Base-by-base conservation (phyloP, 2,888 invertebrate species). In the Sphaerophoria rueppellii region DNA sequence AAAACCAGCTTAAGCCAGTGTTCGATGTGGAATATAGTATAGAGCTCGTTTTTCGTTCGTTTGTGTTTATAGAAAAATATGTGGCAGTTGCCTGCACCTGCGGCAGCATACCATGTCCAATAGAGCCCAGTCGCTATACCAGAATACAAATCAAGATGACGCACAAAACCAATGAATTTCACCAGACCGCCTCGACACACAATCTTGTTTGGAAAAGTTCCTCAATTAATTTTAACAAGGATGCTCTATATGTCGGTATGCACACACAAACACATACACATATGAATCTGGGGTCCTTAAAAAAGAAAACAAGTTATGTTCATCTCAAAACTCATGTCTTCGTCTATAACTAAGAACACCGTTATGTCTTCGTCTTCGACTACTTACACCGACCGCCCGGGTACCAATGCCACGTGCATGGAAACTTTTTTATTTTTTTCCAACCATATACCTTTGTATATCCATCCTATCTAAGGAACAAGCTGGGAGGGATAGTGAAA, bases 171-270 rank as follows among this genome's bases (percentile, higher is more conserved):
- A 78, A 82, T 74, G 78, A 65, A 74, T 74, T 78, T 65, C 40
- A 69, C 48, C 61, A 57, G 57, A 70, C 74, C 78, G 70, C 82
- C 69, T 48, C 14, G 71, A 73, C 70, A 73, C 70, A 70, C 74
- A 78, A 67, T 82, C 65, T 74, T 82, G 78, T 60, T 67, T 78
- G 35, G 65, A 74, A 82, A 82, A 82, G 78, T 82, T 82, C 65
- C 58, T 82, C 82, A 82, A 82, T 78, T 82, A 82, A 82, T 82
- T 82, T 78, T 78, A 82, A 78, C 82, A 78, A 82, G 78, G 70
- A 78, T 78, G 67, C 52, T 67, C 34, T 46, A 14, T 24, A 24
- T 67, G 58, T 63, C 55, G 73, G 60, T 63, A 70, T 58, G 16
- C 9, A 70, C 70, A 71, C 63, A 69, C 74, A 70, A 52, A n/a